phyloP scores from a whole-genome alignment of 1,140 invertebrate genomes.

The Plodia interpunctella region DNA sequence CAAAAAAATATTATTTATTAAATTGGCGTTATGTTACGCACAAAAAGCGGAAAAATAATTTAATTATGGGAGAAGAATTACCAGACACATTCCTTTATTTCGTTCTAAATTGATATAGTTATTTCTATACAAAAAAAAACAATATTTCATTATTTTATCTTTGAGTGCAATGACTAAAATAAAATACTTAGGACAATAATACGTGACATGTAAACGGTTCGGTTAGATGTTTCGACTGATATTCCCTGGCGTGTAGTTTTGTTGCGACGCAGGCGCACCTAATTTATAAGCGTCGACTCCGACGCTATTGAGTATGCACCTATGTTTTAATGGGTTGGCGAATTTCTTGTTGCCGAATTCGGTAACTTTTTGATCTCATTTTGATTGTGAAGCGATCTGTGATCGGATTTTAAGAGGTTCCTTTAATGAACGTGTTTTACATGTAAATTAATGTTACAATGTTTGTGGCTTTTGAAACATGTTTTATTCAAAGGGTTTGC shows the following conservation, averaged over 20 bases:
- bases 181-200: neutral
- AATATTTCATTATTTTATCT: no score
- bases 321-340: slow-evolving; percentile 14
- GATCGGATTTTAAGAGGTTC: neutral
- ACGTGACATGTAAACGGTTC: slow-evolving; percentile 43
- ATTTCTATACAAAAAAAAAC: no score
- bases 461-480: neutral
- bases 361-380: neutral
- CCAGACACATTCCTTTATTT: no score
- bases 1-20: neutral
- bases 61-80: no score
- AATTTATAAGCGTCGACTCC: slow-evolving; percentile 68
- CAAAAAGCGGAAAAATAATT: no score
- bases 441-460: neutral
- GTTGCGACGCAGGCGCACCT: slow-evolving; percentile 55
- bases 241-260: slow-evolving; percentile 58
- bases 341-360: slow-evolving; percentile 10
- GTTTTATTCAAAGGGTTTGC: neutral
- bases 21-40: no score
- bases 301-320: slow-evolving; percentile 47
- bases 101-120: no score
- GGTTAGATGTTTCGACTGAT: slow-evolving; percentile 55
- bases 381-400: neutral
- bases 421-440: slow-evolving; percentile 7
- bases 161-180: no score